A percentile compares a stretch with the other conserved stretches of the same genome.
Evolutionary conservation across 2,888 invertebrate genomes (phyloP).

Genomic region (Miltochrista miniata): DNA sequence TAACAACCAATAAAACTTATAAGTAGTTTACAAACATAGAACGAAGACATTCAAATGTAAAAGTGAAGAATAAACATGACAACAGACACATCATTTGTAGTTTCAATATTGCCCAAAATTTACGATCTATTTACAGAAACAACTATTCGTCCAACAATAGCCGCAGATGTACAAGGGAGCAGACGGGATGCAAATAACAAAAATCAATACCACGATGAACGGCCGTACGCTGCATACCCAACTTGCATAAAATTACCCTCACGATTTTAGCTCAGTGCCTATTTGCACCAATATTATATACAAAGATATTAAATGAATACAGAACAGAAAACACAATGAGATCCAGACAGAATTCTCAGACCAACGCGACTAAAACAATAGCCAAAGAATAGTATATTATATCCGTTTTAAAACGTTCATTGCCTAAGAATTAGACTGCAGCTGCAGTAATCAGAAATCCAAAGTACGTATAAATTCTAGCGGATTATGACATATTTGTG

Average conservation of each 20-base stretch:
- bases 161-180: slow-evolving; percentile 68
- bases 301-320: slow-evolving; percentile 22
- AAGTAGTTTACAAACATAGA: too few relatives aligned
- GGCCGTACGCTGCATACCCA: slow-evolving; percentile 62
- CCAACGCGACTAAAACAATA: slow-evolving; percentile 55
- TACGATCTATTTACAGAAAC: slow-evolving; percentile 29
- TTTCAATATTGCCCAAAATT: slow-evolving; percentile 13
- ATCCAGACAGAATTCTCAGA: slow-evolving; percentile 66
- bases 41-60: too few relatives aligned
- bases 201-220: slow-evolving; percentile 73
- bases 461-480: slow-evolving; percentile 39
- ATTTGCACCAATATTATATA: not conserved
- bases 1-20: too few relatives aligned
- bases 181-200: slow-evolving; percentile 82
- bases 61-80: slow-evolving; percentile 5
- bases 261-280: slow-evolving; percentile 57
- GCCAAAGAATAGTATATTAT: slow-evolving; percentile 71
- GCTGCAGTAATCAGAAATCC: slow-evolving; percentile 34
- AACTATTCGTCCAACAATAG: slow-evolving; percentile 73
- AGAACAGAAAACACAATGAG: slow-evolving; percentile 30
- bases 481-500: slow-evolving; percentile 21
- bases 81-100: slow-evolving; percentile 7
- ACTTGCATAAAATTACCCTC: slow-evolving; percentile 72
- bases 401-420: slow-evolving; percentile 61
- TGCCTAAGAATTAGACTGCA: slow-evolving; percentile 62